These are phyloP conservation scores for Rhinolophus ferrumequinum DNA, from an alignment of 2,113 vertebrate genomes.

Conservation along the genomic window DNA sequence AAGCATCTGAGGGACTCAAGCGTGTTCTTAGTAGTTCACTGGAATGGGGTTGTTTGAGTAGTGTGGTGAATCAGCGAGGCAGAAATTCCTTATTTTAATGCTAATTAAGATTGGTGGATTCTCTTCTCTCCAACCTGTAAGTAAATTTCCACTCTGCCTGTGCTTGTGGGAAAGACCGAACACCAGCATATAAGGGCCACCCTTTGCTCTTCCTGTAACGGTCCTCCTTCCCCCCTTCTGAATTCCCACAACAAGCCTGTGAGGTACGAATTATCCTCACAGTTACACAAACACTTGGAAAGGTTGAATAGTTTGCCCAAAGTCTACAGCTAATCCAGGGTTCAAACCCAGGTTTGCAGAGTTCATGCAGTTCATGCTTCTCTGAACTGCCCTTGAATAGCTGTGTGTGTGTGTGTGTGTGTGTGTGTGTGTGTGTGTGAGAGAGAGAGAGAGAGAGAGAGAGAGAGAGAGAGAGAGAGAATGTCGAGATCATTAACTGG, in stretches of 20 bases:
- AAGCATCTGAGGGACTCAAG: background rate
- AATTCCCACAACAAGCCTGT: background rate
- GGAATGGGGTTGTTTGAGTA: conserved; percentile 21
- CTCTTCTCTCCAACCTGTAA: background rate
- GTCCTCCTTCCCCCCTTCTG: background rate
- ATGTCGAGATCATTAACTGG: background rate
- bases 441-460: too few species aligned
- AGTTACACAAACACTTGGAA: background rate
- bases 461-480: too few species aligned
- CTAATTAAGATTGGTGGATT: conserved; percentile 16
- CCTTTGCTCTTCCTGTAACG: background rate
- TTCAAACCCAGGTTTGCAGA: background rate
- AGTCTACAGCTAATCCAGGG: background rate
- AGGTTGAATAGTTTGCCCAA: conserved; percentile 12
- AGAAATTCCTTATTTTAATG: conserved; percentile 27
- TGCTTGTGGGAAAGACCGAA: background rate
- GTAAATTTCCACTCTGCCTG: background rate
- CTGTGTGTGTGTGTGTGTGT: background rate
- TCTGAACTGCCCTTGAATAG: background rate
- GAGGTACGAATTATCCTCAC: background rate
- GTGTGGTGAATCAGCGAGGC: background rate
- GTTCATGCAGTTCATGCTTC: background rate
- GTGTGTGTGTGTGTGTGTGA: background rate
- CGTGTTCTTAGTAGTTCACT: conserved; percentile 30
- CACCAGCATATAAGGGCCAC: background rate